Conservation (phyloP, 2,113 vertebrate species). For the Chinchilla lanigera region DNA sequence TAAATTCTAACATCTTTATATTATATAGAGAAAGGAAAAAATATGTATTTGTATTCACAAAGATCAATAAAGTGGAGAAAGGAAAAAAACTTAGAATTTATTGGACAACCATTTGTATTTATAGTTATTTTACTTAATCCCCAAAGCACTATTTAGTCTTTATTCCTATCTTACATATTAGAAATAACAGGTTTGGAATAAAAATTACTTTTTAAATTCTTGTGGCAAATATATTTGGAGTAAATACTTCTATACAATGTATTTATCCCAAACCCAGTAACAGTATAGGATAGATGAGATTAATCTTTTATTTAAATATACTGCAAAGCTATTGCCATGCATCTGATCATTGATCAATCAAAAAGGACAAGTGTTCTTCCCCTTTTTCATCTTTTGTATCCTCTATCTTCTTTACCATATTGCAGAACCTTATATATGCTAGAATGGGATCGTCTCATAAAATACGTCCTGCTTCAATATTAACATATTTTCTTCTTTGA, state of each 20-base stretch:
- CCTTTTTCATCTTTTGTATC: neutral
- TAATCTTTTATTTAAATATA: neutral
- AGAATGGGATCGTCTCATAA: neutral
- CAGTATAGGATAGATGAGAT: neutral
- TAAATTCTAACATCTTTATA: neutral
- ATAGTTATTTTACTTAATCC: neutral
- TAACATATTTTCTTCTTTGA: conserved; percentile 17
- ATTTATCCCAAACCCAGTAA: neutral
- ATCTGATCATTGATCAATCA: neutral
- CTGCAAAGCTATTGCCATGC: neutral
- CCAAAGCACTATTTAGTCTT: neutral
- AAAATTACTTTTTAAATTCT: neutral
- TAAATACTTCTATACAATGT: neutral
- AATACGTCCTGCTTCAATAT: neutral
- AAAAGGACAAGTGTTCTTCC: neutral
- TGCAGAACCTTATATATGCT: neutral
- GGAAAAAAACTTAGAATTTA: neutral
- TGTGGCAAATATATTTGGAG: neutral
- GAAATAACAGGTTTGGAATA: neutral
- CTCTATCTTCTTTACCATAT: neutral
- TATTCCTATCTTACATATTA: neutral
- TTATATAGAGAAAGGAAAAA: neutral
- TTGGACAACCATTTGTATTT: neutral
- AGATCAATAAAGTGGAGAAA: neutral
- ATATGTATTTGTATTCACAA: neutral